phyloP scores from a whole-genome alignment of 1,140 invertebrate genomes.

The Listronotus oregonensis region DNA sequence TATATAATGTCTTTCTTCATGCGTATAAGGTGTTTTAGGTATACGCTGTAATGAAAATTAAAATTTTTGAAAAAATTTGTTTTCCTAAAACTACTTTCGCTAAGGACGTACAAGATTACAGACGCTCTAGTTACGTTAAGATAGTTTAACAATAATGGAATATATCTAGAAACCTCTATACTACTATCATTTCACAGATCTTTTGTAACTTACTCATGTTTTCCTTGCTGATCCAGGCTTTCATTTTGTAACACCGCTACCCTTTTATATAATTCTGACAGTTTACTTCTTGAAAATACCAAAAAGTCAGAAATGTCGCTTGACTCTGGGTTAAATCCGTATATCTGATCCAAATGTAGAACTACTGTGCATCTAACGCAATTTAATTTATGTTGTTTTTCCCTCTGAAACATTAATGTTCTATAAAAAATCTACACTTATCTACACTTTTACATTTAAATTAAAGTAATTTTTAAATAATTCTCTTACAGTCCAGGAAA shows the following conservation, averaged over 20 bases:
- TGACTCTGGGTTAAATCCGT: constrained; percentile 61
- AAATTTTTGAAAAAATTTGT: no score
- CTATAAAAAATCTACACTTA: no score
- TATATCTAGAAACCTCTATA: no score
- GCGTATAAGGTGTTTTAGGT: constrained; percentile 60
- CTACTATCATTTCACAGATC: no score
- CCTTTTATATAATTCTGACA: constrained; percentile 64
- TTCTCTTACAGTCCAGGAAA: no score
- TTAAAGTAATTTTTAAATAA: no score
- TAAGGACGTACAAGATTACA: no score
- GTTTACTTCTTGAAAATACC: constrained; percentile 65
- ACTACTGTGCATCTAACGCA: constrained; percentile 68
- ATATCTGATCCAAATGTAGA: constrained; percentile 69
- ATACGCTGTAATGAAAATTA: constrained; percentile 51
- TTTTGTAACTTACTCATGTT: constrained; percentile 60
- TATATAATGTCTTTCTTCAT: constrained; percentile 63
- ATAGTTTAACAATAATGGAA: no score
- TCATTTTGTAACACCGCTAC: constrained; percentile 70
- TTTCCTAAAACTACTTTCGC: no score
- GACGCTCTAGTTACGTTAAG: no score
- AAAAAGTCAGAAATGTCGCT: constrained; percentile 64
- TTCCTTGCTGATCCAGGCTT: constrained; percentile 63
- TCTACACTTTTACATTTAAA: no score
- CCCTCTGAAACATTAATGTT: constrained; percentile 59
- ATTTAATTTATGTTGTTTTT: constrained; percentile 73